Base-by-base conservation (phyloP, 2,888 invertebrate genomes). In the Actias luna region DNA sequence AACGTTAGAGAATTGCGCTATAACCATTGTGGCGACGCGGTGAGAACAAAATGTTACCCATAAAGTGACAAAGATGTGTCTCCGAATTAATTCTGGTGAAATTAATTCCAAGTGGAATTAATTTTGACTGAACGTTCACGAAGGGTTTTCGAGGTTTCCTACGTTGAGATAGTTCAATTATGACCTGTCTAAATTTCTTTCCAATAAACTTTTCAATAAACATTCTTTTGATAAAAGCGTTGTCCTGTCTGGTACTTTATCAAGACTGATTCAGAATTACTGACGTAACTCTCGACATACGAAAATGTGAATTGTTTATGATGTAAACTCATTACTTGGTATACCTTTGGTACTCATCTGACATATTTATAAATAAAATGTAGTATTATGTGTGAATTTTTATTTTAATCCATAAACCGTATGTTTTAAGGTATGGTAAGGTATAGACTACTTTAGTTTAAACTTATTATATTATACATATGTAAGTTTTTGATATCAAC, bases 21-120 rank as follows among this genome's bases (percentile, higher is more conserved):
- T 80, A 77, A 72, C 75, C 74, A 65, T 75, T 75, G 79, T 67
- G 81, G 82, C 67, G 78, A 79, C 70, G 80, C 76, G 79, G 80
- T 82, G 77, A 79, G 79, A 78, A 81, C 81, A 77, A 79, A 81
- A 79, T 78, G 81, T 78, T 79, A 74, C 77, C 75, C 79, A 78
- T 76, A 78, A 78, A 78, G 70, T 67, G 76, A 75, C 69, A 69
- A 73, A 81, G 79, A 80, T 75, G 76, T 72, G 71, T 69, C 70
- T 77, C 68, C 62, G 67, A 78, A 78, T 83, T 80, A 83, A 82
- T 84, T 82, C 74, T 70, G 73, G 65, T 67, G 70, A 74, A 82
- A 84, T 84, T 83, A 83, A 55, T 55, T 55, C 55, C 55, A 55
- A 55, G 55, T 29, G 5, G 29, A 55, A 55, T 55, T 29, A 55